Evolutionary conservation across 2,888 invertebrate species (phyloP), one percentile per base, ranked within the genome.

Genomic region (Pelosia muscerda): DNA sequence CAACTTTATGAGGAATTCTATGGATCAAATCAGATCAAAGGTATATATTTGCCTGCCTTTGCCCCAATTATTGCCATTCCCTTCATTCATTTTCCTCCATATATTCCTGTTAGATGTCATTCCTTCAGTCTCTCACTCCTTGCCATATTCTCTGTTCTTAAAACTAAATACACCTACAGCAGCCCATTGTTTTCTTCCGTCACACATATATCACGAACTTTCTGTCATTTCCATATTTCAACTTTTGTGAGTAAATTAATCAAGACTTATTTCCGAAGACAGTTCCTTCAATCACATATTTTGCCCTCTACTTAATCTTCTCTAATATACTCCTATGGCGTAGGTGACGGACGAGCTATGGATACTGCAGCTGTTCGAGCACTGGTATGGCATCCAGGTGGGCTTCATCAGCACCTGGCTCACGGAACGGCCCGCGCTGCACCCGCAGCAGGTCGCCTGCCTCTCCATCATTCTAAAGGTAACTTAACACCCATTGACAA

Each of bases 11-110:
- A 96, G 99, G 75, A 99, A 98, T 86, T 99, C 99, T 84, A 98
- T 99, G 96, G 99, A 99, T 95, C 99, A 99, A 95, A 98, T 99
- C 81, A 96, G 99, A 86, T 98, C 99, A 83, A 99, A 99, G 95
- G 98, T 99, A 75, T 63, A 57, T 19, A 42, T 23, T 19, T 34
- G 26, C 15, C 19, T 49, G 8, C 5, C 19, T 3, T 10, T n/a
- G 28, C 9, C 42, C 9, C 42, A 42, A 42, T 15, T 10, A 15
- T 2, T 11, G 2, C 5, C 2, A 19, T 3, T 42, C 42, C 2
- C 2, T 42, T 3, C 42, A 11, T 2, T 22, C 53, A 22, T 53
- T 53, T 3, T 22, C 9, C 53, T 22, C 53, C 15, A 38, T 38
- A 38, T 3, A 15, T 38, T 38, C 15, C 38, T 38, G 15, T 38